Evolutionary conservation across 2,113 vertebrate species (phyloP), one percentile per base, ranked within the genome.

Genomic region (Capreolus pygargus): DNA sequence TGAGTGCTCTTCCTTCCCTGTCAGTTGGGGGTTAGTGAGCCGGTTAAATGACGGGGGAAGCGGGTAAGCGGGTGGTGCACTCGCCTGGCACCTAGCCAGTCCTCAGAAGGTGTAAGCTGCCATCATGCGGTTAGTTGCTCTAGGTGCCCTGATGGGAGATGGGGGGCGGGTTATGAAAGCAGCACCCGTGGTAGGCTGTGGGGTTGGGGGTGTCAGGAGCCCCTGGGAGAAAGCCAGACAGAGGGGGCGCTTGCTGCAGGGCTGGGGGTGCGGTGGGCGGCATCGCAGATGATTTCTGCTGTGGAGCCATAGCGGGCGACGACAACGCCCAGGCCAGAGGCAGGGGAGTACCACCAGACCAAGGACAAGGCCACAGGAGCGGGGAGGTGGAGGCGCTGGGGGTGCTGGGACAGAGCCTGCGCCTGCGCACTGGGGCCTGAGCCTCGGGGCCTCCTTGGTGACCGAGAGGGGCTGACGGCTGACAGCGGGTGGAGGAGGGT

Each of bases 231-330:
- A 10, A 81, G n/a, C 45, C 15, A 45, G 45, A 14, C 45, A 25
- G 81, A 70, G 50, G 55, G n/a, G 4, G 7, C 0, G 2, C 28
- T 60, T n/a, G 57, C 39, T 76, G 25, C 0, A 6, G 83, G 27
- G 33, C 19, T 30, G 7, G 15, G 43, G 28, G n/a, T 58, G 14
- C 1, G 2, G n/a, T 5, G 39, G 85, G 23, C 92, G 39, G 54
- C 6, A 13, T 8, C 15, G 0, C 7, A 36, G 52, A 14, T 33
- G 6, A 39, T 50, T 36, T 50, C 25, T 5, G 6, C n/a, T 6
- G 4, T 14, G 45, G 43, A 43, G 54, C 27, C 57, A 6, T 21
- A 19, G 45, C 10, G 78, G 67, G 25, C 2, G 1, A 36, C 6
- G 61, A 12, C 15, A 13, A 36, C 23, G 45, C 43, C 33, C 14